phyloP scores from a whole-genome alignment of 2,797 vertebrate species.

The Xiphophorus birchmanni region DNA sequence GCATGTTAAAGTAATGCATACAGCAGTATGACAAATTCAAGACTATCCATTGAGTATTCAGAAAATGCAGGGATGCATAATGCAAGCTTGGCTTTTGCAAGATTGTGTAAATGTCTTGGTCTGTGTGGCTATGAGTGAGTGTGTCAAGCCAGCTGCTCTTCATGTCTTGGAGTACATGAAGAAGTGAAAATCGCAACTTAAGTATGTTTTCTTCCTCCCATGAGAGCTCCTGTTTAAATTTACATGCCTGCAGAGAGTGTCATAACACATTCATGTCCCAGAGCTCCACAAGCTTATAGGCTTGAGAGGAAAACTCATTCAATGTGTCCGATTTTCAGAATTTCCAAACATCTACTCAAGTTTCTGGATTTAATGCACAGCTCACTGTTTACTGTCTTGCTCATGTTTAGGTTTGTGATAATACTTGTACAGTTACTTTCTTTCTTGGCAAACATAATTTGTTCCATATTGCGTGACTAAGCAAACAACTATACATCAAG shows the following conservation, averaged over 20 bases:
- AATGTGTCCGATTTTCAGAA: conserved; percentile 27
- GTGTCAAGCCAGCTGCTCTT: conserved; percentile 36
- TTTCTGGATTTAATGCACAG: conserved; percentile 6
- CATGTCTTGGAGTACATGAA: conserved; percentile 31
- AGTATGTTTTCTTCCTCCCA: conserved; percentile 70
- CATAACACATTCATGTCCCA: conserved; percentile 78
- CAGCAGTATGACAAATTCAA: background rate
- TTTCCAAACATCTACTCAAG: conserved; percentile 28
- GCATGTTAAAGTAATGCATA: conserved; percentile 11
- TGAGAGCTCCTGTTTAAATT: conserved; percentile 76
- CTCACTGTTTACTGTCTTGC: background rate
- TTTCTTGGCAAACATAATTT: conserved; percentile 13
- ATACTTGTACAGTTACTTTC: conserved; percentile 14
- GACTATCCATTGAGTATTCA: conserved; percentile 1
- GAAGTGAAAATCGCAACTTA: conserved; percentile 69
- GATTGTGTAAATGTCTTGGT: conserved; percentile 27
- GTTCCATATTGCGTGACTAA: background rate
- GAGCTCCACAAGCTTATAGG: conserved; percentile 63
- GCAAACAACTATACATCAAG: conserved; percentile 35
- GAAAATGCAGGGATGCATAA: conserved; percentile 32
- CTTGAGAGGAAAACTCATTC: conserved; percentile 29
- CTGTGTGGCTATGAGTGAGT: background rate
- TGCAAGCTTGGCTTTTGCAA: conserved; percentile 20
- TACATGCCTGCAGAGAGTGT: conserved; percentile 75
- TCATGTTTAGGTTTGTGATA: conserved; percentile 11